Evolutionary conservation across 92 coral and sea anemone species (phyloP), one percentile per base, ranked within the genome.

Genomic region (Palythoa heliodiscus): DNA sequence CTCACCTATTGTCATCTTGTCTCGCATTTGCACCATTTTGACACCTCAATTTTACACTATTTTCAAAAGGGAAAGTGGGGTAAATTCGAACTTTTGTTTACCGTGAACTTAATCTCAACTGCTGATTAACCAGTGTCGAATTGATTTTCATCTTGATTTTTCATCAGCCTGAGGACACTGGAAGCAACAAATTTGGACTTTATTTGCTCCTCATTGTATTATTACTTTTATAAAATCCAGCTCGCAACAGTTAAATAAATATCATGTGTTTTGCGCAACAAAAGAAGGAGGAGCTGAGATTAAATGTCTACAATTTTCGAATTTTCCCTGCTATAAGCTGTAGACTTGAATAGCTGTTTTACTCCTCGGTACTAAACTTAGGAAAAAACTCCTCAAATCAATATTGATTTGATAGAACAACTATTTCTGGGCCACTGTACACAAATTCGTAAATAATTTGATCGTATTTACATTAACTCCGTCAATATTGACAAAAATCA

Each of bases 1-100:
- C 93, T 88, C 83, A 82, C 93, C 91, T 86, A 92, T 94, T 92
- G 95, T 94, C 69, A 86, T 82, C 86, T 84, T 89, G 89, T 92
- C 91, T 94, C 93, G 87, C 95, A 91, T 94, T 94, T 92, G 89
- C 90, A 80, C 95, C 89, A 93, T 73, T 91, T 94, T 90, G 87
- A 87, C 98, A 91, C 98, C 98, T 94, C 78, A 80, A 78, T 94
- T 88, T 94, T 89, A 94, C 93, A 91, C 89, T 75, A 88, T 87
- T 92, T 90, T 88, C 87, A 92, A 90, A 87, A 67, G 82, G 90
- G 90, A 77, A 94, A 90, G 98, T 90, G 86, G 92, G 87, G 74
- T 87, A 86, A 92, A 92, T 94, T 92, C 87, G 93, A 90, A 92
- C 98, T 93, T 94, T 92, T 89, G 90, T 86, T 91, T 82, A 67